These are phyloP conservation scores for Drosophila kanekoi DNA, from an alignment of 2,888 invertebrate species.

Conservation along the genomic window DNA sequence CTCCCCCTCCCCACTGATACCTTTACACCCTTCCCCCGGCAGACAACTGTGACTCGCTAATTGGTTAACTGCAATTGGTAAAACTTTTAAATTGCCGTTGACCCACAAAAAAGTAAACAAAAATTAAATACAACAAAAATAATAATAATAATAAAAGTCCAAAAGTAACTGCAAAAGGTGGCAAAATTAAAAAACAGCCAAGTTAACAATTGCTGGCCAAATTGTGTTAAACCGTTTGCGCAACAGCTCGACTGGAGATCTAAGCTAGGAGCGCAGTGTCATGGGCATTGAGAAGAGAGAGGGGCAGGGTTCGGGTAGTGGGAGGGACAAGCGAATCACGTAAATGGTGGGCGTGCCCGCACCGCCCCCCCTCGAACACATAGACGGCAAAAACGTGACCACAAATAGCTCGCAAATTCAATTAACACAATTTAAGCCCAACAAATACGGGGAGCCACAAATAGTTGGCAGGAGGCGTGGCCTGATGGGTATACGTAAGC, in stretches of 20 bases:
- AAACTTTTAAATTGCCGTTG: constrained; percentile 64
- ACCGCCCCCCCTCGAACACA: not conserved
- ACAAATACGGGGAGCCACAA: constrained; percentile 5
- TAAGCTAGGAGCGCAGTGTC: not conserved
- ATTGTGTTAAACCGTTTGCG: constrained; percentile 59
- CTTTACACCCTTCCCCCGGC: not conserved
- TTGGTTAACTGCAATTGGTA: constrained; percentile 75
- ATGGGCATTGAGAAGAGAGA: not conserved
- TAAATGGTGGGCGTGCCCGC: constrained; percentile 33
- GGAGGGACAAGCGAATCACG: not conserved
- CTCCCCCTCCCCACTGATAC: not conserved
- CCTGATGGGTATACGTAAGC: not conserved
- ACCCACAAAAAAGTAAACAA: constrained; percentile 58
- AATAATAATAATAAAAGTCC: constrained; percentile 5
- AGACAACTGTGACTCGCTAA: constrained; percentile 42
- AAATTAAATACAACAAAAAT: not conserved
- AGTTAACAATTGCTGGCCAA: constrained; percentile 46
- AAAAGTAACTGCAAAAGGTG: constrained; percentile 21
- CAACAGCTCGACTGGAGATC: constrained; percentile 31
- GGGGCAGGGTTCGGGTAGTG: not conserved
- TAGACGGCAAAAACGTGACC: constrained; percentile 60
- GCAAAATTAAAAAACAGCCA: constrained; percentile 15
- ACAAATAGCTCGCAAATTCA: constrained; percentile 59
- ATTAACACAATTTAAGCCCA: constrained; percentile 56
- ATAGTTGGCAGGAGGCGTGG: not conserved